phyloP scores from a whole-genome alignment of 2,113 vertebrate genomes.

The Percopsis transmontana region DNA sequence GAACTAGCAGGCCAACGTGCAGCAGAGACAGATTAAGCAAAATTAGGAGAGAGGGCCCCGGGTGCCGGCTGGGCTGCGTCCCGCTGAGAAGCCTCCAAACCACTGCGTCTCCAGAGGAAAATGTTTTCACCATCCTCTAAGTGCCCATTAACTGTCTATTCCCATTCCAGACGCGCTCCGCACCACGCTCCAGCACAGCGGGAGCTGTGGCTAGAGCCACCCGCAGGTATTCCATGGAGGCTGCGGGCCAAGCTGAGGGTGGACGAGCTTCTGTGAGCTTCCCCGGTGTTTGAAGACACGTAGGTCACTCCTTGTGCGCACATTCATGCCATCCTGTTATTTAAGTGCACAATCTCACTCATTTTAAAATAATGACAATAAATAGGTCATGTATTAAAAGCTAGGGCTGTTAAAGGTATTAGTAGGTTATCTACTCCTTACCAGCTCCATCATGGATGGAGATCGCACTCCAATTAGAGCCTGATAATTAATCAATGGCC shows the following conservation, averaged over 20 bases:
- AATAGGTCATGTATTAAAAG: too few relatives aligned
- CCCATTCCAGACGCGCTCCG: slow-evolving; percentile 63
- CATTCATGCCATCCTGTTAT: background rate
- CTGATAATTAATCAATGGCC: slow-evolving; percentile 96
- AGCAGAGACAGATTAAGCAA: slow-evolving; percentile 26
- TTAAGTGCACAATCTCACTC: too few relatives aligned
- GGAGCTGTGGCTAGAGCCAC: slow-evolving; percentile 61
- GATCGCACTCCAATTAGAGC: slow-evolving; percentile 92
- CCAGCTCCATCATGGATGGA: slow-evolving; percentile 91
- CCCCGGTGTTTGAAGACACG: slow-evolving; percentile 47
- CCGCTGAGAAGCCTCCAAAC: slow-evolving; percentile 63
- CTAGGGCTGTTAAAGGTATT: slow-evolving; percentile 82
- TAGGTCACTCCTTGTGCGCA: slow-evolving; percentile 58
- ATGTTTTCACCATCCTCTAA: slow-evolving; percentile 71
- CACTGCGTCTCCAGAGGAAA: slow-evolving; percentile 70
- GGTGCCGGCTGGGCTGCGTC: slow-evolving; percentile 38
- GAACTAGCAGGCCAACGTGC: slow-evolving; percentile 37
- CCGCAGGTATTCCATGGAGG: slow-evolving; percentile 56
- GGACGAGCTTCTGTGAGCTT: slow-evolving; percentile 14
- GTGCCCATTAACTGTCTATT: slow-evolving; percentile 77
- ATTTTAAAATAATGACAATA: too few relatives aligned
- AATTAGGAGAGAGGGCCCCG: slow-evolving; percentile 32
- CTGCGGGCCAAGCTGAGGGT: slow-evolving; percentile 32
- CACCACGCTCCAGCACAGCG: slow-evolving; percentile 51
- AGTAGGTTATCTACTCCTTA: slow-evolving; percentile 91